phyloP scores from a whole-genome alignment of 2,888 invertebrate genomes.

The Stegophylla sp. region DNA sequence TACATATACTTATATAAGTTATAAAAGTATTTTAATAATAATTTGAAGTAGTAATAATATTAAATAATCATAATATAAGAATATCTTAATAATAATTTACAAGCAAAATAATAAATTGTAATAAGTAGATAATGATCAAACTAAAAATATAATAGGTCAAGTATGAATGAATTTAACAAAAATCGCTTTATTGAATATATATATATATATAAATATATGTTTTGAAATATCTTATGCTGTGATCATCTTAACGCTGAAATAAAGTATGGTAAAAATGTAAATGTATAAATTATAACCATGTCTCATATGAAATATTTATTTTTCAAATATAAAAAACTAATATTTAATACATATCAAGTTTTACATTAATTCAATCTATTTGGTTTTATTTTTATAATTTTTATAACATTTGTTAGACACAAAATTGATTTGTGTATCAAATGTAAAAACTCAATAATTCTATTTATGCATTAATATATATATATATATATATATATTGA shows the following conservation, averaged over 20 bases:
- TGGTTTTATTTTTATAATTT: neutral
- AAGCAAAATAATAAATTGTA: neutral
- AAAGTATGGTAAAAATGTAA: no score
- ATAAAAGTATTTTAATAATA: neutral
- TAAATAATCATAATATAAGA: neutral
- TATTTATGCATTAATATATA: no score
- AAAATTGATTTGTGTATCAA: neutral
- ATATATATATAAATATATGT: neutral
- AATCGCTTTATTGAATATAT: neutral
- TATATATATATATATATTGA: no score
- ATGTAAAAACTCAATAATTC: neutral
- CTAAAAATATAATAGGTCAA: neutral
- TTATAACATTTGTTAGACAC: neutral
- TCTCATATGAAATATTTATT: no score
- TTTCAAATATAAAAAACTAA: no score
- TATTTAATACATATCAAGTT: no score
- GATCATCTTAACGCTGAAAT: no score
- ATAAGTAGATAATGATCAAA: neutral
- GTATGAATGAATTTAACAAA: neutral
- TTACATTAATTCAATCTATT: constrained; percentile 10
- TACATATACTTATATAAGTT: constrained; percentile 1
- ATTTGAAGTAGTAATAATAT: neutral
- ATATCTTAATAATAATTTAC: neutral
- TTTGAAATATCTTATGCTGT: neutral
- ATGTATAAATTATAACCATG: no score